Percentiles rank a stretch among this genome's conserved stretches.
phyloP scores from a whole-genome alignment of 2,797 vertebrate genomes.

The Centroberyx gerrardi region DNA sequence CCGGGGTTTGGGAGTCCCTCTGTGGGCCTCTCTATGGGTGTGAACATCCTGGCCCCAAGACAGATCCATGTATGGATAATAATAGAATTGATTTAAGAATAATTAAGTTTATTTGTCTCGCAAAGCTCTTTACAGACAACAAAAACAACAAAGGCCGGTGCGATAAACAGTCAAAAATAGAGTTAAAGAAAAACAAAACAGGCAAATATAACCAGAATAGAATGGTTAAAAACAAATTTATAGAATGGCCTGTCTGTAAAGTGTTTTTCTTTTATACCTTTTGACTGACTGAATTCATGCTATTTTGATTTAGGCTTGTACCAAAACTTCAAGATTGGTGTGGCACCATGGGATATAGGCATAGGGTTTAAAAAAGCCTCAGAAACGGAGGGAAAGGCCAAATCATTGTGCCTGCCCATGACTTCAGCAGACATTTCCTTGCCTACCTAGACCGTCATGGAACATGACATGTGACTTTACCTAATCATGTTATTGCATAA shows the following conservation, averaged over 20 bases:
- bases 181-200: no score
- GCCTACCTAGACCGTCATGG: background rate
- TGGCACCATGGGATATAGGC: background rate
- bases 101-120: background rate
- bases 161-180: no score
- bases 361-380: no score
- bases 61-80: conserved; percentile 5
- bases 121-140: background rate
- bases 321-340: background rate
- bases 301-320: background rate
- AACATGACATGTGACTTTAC: background rate
- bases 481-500: conserved; percentile 10
- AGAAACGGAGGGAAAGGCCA: background rate
- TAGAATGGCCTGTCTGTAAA: background rate
- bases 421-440: background rate
- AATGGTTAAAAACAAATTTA: no score
- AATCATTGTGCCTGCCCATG: background rate
- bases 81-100: background rate
- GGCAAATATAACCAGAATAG: no score
- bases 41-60: conserved; percentile 26
- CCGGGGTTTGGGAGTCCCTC: conserved; percentile 24
- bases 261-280: background rate
- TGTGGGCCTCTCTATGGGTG: conserved; percentile 49
- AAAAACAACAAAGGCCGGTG: no score
- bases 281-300: no score